phyloP scores from a whole-genome alignment of 2,888 invertebrate species.

The Heterodera filipjevi region DNA sequence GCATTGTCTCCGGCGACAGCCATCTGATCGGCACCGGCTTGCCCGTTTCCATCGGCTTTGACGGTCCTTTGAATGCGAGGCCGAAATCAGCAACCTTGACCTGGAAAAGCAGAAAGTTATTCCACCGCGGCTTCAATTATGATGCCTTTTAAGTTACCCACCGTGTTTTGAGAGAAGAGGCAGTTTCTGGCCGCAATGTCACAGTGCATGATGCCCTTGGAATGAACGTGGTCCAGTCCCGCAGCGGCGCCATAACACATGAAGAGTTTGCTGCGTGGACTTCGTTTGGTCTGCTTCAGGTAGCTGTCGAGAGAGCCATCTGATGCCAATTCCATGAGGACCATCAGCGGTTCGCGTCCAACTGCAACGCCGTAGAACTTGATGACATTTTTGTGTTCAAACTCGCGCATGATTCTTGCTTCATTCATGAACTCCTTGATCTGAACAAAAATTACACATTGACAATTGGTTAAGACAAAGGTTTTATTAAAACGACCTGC shows the following conservation, averaged over 20 bases:
- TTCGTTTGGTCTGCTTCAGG: conserved; percentile 30
- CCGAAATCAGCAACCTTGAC: conserved; percentile 43
- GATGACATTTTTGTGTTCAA: conserved; percentile 41
- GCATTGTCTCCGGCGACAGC: conserved; percentile 50
- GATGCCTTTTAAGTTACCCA: conserved; percentile 12
- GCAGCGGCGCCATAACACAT: conserved; percentile 51
- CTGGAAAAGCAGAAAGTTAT: background rate
- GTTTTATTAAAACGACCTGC: conserved; percentile 6
- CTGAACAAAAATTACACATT: background rate
- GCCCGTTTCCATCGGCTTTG: conserved; percentile 40
- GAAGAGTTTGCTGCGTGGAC: conserved; percentile 29
- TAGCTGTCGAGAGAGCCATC: conserved; percentile 34
- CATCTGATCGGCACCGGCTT: conserved; percentile 50
- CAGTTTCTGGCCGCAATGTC: conserved; percentile 45
- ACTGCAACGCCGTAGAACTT: conserved; percentile 41
- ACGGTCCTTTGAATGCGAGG: conserved; percentile 34
- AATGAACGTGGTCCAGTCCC: conserved; percentile 46
- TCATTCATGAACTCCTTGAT: conserved; percentile 43
- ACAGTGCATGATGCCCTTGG: conserved; percentile 41
- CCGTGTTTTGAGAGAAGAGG: conserved; percentile 31
- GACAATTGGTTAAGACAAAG: background rate
- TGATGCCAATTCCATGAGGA: conserved; percentile 42
- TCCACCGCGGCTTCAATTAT: background rate
- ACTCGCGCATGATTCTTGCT: conserved; percentile 38
- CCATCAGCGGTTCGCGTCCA: conserved; percentile 40